Conservation (phyloP, 2,113 vertebrate genomes). For the Montifringilla adamsi region DNA sequence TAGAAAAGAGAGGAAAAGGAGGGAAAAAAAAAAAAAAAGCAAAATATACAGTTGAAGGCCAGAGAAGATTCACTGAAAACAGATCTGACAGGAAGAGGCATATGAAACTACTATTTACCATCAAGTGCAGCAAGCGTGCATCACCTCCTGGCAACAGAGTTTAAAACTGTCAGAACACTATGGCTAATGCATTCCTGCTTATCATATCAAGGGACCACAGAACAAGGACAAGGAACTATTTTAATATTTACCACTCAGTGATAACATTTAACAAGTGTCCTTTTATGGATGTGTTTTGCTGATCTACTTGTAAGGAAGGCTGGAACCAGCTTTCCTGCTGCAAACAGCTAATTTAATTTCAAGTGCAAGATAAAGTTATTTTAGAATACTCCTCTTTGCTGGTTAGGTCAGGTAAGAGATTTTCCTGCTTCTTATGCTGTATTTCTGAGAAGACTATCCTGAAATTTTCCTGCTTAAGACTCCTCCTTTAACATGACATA, state of each 20-base stretch:
- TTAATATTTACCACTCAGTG: background rate
- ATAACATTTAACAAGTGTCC: background rate
- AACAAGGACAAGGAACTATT: background rate
- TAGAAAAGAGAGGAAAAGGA: background rate
- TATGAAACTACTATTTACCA: background rate
- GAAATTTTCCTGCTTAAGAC: background rate
- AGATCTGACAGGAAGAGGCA: conserved; percentile 2
- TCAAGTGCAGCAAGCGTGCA: background rate
- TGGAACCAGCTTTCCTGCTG: background rate
- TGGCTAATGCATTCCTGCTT: background rate
- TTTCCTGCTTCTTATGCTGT: background rate
- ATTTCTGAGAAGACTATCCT: background rate
- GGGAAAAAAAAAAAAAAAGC: fast-evolving
- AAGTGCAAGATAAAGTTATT: background rate
- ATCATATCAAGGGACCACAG: background rate
- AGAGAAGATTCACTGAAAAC: background rate
- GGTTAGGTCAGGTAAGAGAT: background rate
- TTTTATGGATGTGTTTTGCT: background rate
- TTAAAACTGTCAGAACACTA: conserved; percentile 2
- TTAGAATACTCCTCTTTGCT: background rate
- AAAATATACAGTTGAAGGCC: background rate
- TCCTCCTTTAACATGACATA: background rate
- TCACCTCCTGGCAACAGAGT: conserved; percentile 23
- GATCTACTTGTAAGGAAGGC: background rate
- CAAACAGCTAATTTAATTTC: background rate